Base-by-base conservation (phyloP, 2,888 invertebrate species). In the Caenorhabditis imperialis region DNA sequence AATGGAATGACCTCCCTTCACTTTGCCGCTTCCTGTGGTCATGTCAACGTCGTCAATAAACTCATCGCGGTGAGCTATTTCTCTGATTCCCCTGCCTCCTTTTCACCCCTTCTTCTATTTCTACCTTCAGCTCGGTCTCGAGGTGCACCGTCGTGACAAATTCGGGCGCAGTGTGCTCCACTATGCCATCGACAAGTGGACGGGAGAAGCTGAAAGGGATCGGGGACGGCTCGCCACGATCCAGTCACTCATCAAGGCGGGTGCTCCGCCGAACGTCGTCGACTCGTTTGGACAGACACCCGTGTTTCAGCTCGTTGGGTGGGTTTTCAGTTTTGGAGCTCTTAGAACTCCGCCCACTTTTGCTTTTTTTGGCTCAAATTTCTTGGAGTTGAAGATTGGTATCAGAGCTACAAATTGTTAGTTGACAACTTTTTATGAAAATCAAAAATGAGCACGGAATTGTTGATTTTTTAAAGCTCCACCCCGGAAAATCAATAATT, bases 131-230 rank as follows among this genome's bases (percentile, higher is more conserved):
- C 33, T 73, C n/a, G 73, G 65, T 1, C 38, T 67, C 7, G 75
- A 78, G 42, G 65, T 78, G 8, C 50, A 69, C 16, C 70, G 73
- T 1, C 50, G 58, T 18, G 72, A 71, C 53, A 69, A 55, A 16
- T 35, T 58, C 22, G 78, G 77, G 1, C 67, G 73, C 22, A 74
- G 78, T 37, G 75, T 78, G 8, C 65, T 81, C 0, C 81, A 81
- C 40, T 63, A 70, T 42, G 75, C 78, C 2, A 74, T 81, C 10
- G 77, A 73, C 18, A 69, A 58, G 33, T 81, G 81, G 81, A 69
- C 71, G 10, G 77, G 77, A 25, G 63, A 75, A 42, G 78, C 69
- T 42, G 78, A 81, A 18, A 57, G 47, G 35, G 77, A 77, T 42
- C 37, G 72, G 16, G 73, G 55, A 6, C 54, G 81, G 12, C 54